Evolutionary conservation across 2,888 invertebrate species (phyloP), one percentile per base, ranked within the genome.

Genomic region (Hyposoter didymator): DNA sequence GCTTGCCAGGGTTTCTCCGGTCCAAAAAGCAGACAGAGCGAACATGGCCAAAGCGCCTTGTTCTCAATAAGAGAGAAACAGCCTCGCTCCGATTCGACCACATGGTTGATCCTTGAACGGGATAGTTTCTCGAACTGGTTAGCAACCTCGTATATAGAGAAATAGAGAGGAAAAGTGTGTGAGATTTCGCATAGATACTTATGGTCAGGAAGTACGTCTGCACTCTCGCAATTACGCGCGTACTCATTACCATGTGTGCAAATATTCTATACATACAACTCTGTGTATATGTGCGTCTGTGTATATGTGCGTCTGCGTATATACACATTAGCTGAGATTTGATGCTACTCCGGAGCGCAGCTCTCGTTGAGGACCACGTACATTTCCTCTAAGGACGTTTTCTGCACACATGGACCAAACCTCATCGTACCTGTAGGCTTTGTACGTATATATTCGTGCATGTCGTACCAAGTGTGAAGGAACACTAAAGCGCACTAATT

Each of bases 1-100:
- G 52, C 67, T 79, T 87, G 92, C 92, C 92, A 92, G 86, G 55
- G 78, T 12, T 87, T 81, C 62, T 12, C 74, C 45, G 74, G 70
- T 52, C 28, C 19, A 19, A 66, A 78, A 70, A 39, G 28, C 64
- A 64, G 64, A 17, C 67, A 19, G 49, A 69, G 43, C 32, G 17
- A 35, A 22, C 45, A 43, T 12, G 66, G 81, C 47, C 47, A 43
- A 4, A 45, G 69, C 62, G 22, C 43, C 75, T 49, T 49, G 74
- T 73, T 55, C 67, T 69, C 55, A 39, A 67, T 73, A 43, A 80
- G 32, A 52, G 43, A 73, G 73, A 43, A 17, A 47, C 55, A 59
- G 64, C 39, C 59, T 62, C 59, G 70, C 70, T n/a, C 19, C 22
- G 28, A 67, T 62, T 22, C 52, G 39, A 39, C 39, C 74, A 39